These are phyloP conservation scores for Ypsolopha scabrella DNA, from an alignment of 2,888 invertebrate species.

Conservation along the genomic window DNA sequence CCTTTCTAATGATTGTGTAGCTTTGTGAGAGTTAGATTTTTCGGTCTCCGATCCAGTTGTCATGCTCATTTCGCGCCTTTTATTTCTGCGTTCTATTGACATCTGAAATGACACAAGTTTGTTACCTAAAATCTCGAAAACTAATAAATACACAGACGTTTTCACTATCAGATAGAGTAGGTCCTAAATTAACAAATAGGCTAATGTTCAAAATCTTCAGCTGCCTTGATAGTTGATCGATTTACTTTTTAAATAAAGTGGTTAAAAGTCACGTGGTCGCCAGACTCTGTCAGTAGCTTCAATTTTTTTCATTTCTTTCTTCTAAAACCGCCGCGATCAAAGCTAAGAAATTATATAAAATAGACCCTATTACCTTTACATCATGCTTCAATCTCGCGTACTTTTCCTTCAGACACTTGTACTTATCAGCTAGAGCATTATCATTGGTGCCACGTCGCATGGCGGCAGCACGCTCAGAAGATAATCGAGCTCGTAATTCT, in stretches of 20 bases:
- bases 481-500: constrained; percentile 72
- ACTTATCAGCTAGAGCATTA: constrained; percentile 82
- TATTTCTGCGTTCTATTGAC: constrained; percentile 81
- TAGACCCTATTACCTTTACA: constrained; percentile 71
- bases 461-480: constrained; percentile 67
- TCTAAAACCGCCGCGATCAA: too few species aligned
- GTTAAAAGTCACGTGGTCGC: too few species aligned
- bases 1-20: constrained; percentile 62
- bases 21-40: constrained; percentile 79
- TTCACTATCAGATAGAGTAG: too few species aligned
- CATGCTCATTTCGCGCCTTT: constrained; percentile 73
- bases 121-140: not conserved
- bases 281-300: too few species aligned
- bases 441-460: constrained; percentile 61
- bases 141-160: too few species aligned
- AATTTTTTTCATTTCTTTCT: too few species aligned
- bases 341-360: too few species aligned
- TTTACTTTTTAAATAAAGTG: too few species aligned
- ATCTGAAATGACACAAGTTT: constrained; percentile 27
- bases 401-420: constrained; percentile 84
- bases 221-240: too few species aligned
- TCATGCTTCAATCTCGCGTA: constrained; percentile 84
- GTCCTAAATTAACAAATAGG: too few species aligned
- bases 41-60: constrained; percentile 85
- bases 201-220: too few species aligned